Base-by-base conservation (phyloP, 23 tunicate species). In the Trididemnum miniatum region DNA sequence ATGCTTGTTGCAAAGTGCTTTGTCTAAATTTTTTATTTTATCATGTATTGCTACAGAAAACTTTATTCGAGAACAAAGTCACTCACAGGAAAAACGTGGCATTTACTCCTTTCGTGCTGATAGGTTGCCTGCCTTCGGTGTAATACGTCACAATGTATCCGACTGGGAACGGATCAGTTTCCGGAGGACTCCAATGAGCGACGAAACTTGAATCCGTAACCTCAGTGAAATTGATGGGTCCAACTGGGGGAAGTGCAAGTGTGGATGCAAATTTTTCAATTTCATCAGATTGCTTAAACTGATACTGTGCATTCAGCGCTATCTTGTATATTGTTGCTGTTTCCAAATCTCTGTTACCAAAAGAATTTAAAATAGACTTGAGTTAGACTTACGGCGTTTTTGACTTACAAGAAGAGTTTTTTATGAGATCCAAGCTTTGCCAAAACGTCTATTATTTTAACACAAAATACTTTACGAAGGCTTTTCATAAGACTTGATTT, bases 71-170 rank as follows among this genome's bases (percentile, higher is more conserved):
- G n/a, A n/a, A n/a, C n/a, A n/a, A n/a, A n/a, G n/a, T n/a, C n/a
- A 67, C 79, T 73, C 30, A 73, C 79, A 7, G 59, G 20, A 39
- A 73, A 40, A 20, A 37, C 9, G 79, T 73, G 37, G 59, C 38
- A 2, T 73, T 66, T 29, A 82, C 78, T 0, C 85, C 92, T 25
- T 59, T 44, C 18, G 38, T 52, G 18, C 78, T 38, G 1, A 77
- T 62, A 32, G 83, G 52, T 22, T 20, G 0, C 31, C 31, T 44
- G n/a, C 65, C 83, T 0, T 35, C 52, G 1, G 77, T 7, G 2
- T 37, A 24, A 52, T 80, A 90, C 51, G 89, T 90, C 31, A 90
- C 96, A n/a, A 71, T 73, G 71, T 90, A 90, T 22, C 80, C 67
- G 65, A 65, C 44, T 0, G 89, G 89, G 34, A 37, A 31, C 27